These are phyloP conservation scores for Amyelois transitella DNA, from an alignment of 1,140 invertebrate genomes.

Conservation along the genomic window DNA sequence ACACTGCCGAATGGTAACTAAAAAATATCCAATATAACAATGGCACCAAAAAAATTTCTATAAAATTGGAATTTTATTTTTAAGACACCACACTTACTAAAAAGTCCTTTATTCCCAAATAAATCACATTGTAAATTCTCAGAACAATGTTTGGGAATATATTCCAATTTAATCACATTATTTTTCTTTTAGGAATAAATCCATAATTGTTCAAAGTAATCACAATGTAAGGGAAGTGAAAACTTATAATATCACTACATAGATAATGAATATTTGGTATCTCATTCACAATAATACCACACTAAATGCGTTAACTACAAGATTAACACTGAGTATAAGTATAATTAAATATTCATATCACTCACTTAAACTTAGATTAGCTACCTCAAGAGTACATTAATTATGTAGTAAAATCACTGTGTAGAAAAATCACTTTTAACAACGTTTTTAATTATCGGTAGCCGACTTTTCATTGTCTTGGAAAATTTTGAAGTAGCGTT, in stretches of 20 bases:
- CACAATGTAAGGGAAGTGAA: slow-evolving; percentile 3
- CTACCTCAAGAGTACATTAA: no score
- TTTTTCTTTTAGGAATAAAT: not conserved
- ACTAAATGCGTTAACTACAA: slow-evolving; percentile 40
- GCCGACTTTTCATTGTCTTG: no score
- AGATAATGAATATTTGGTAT: slow-evolving; percentile 61
- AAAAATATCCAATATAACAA: slow-evolving; percentile 25
- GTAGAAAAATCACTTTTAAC: no score
- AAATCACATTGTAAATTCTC: not conserved
- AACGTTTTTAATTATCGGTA: no score
- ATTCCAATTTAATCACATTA: no score
- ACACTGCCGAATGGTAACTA: slow-evolving; percentile 27
- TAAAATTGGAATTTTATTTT: slow-evolving; percentile 16
- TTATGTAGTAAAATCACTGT: no score
- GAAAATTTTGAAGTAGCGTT: no score
- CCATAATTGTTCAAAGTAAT: no score
- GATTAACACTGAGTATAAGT: slow-evolving; percentile 49
- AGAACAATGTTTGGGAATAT: not conserved
- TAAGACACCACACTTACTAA: slow-evolving; percentile 29
- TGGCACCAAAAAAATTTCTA: slow-evolving; percentile 28
- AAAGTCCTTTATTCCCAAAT: not conserved
- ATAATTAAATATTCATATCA: slow-evolving; percentile 36
- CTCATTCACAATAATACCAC: slow-evolving; percentile 51
- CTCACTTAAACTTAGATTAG: no score
- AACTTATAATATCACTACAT: slow-evolving; percentile 35